Percentiles rank a stretch among this genome's conserved stretches.
Evolutionary conservation across 2,797 vertebrate genomes (phyloP).

Genomic region (Anabas testudineus): DNA sequence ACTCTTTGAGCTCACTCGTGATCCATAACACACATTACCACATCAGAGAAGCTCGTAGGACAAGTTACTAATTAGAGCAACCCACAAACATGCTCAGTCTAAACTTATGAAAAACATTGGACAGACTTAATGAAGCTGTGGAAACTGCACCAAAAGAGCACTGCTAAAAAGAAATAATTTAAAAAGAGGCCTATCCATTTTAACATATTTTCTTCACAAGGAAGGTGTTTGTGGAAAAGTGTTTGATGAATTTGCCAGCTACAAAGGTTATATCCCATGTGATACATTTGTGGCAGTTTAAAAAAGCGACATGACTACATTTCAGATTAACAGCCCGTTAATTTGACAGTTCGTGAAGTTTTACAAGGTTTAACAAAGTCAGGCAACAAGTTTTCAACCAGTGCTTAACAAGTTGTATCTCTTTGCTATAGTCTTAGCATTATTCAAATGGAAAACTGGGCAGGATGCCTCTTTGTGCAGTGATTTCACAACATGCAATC

Average conservation of each 20-base stretch:
- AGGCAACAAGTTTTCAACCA: background rate
- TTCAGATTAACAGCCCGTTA: slow-evolving; percentile 2
- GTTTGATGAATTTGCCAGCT: slow-evolving; percentile 18
- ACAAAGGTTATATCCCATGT: background rate
- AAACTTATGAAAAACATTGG: slow-evolving; percentile 49
- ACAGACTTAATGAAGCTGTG: slow-evolving; percentile 39
- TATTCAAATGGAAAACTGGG: slow-evolving; percentile 2
- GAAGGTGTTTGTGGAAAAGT: slow-evolving; percentile 4
- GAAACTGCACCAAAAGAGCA: slow-evolving; percentile 24
- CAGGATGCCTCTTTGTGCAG: background rate
- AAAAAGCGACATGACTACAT: slow-evolving; percentile 5
- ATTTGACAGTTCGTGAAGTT: background rate
- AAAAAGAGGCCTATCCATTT: slow-evolving; percentile 1
- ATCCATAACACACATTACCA: slow-evolving; percentile 63
- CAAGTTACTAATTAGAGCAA: slow-evolving; percentile 67
- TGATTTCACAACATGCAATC: background rate
- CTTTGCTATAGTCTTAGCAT: background rate
- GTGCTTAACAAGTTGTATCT: too few relatives aligned
- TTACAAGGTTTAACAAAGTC: slow-evolving; percentile 6
- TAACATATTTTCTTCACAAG: slow-evolving; percentile 9
- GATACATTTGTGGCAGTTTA: slow-evolving; percentile 2
- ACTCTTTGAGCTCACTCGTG: slow-evolving; percentile 27
- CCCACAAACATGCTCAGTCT: slow-evolving; percentile 55
- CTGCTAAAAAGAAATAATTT: background rate
- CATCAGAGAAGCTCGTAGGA: slow-evolving; percentile 67